Evolutionary conservation across 2,797 vertebrate genomes (phyloP), one percentile per base, ranked within the genome.

Genomic region (Tenualosa thibaudeaui): DNA sequence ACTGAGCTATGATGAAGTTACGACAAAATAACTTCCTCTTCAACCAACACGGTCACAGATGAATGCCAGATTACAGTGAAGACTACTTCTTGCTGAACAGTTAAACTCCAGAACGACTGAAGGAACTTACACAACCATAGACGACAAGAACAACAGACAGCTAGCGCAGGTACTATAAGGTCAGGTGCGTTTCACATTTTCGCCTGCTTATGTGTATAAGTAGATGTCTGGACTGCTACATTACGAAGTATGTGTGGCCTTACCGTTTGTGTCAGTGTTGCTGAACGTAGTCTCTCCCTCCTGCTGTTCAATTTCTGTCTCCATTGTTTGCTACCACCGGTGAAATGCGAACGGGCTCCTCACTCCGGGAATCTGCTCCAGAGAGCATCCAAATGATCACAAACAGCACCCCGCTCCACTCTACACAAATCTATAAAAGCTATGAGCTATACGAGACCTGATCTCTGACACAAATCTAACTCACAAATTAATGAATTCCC

Each of bases 201-300:
- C 17, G 71, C 26, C 40, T 24, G 37, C 19, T 78, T 78, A 43
- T 46, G 37, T 8, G 46, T 78, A 19, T 46, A 40, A 78, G 37
- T 17, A 40, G 4, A 19, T 6, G 71, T 43, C 46, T 22, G 40
- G 40, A 22, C 71, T 46, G 71, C 71, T 78, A 43, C 1, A 78
- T 43, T 43, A 43, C 71, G 40, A 7, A 43, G 71, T 78, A 19
- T 78, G 40, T 37, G 15, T 78, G 90, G 89, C 91, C 89, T 96
- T 94, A 97, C 98, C 97, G 95, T 99, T 99, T 82, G 97, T 96
- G 95, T 99, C 98, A 54, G 96, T 96, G 93, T 96, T 98, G 93
- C 97, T 96, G 92, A 99, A 99, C 89, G 97, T 94, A 90, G 95
- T 96, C 83, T 99, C 98, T 89, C 95, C 93, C 86, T 96, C 95